Evolutionary conservation across 2,888 invertebrate species (phyloP).

Genomic region (Selenia dentaria): DNA sequence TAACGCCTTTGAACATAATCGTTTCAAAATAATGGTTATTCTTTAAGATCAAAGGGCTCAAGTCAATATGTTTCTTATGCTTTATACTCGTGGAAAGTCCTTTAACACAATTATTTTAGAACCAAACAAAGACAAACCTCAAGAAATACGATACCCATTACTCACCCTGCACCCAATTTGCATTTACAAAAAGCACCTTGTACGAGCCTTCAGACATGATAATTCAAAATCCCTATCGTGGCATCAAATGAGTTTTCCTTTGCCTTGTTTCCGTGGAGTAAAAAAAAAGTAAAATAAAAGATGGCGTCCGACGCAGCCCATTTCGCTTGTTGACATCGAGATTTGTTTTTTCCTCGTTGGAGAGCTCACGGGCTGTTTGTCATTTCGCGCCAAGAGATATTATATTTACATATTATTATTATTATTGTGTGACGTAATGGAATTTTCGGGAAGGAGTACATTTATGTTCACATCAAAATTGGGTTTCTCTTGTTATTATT

Average conservation of each 20-base stretch:
- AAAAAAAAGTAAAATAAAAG: slow-evolving; percentile 53
- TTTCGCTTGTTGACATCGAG: slow-evolving; percentile 65
- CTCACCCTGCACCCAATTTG: slow-evolving; percentile 28
- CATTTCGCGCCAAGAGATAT: slow-evolving; percentile 51
- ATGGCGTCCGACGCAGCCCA: slow-evolving; percentile 47
- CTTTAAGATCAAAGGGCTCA: too few relatives aligned
- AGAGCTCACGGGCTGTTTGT: slow-evolving; percentile 51
- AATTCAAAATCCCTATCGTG: slow-evolving; percentile 59
- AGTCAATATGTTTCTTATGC: too few relatives aligned
- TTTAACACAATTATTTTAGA: slow-evolving; percentile 7
- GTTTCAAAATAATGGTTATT: too few relatives aligned
- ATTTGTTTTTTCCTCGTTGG: slow-evolving; percentile 56
- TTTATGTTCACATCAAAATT: slow-evolving; percentile 15
- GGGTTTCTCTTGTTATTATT: too few relatives aligned
- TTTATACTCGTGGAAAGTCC: too few relatives aligned
- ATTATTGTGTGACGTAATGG: slow-evolving; percentile 34
- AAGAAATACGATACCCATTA: slow-evolving; percentile 27
- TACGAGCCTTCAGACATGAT: slow-evolving; percentile 50
- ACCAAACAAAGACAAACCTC: slow-evolving; percentile 24
- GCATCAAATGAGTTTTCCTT: slow-evolving; percentile 56
- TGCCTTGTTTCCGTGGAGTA: slow-evolving; percentile 51
- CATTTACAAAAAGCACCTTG: slow-evolving; percentile 28
- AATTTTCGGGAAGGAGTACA: slow-evolving; percentile 24
- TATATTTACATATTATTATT: slow-evolving; percentile 52
- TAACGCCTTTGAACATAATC: too few relatives aligned